Base-by-base conservation (phyloP, 2,888 invertebrate genomes). In the Thereva nobilitata region DNA sequence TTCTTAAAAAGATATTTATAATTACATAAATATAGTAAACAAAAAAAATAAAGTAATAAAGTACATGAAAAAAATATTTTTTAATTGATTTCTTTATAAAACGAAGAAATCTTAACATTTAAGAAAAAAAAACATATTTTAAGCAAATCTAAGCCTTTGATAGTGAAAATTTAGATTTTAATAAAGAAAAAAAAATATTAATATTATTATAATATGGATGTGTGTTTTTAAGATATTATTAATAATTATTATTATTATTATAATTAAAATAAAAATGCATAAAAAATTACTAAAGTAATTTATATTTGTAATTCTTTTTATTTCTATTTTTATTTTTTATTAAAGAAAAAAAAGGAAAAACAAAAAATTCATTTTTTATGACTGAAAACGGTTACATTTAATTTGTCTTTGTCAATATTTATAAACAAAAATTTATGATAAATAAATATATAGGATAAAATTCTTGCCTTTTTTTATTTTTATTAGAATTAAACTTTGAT, bases 101-200 rank as follows among this genome's bases (percentile, higher is more conserved):
- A 23, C 1, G 23, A 23, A 23, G 23, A 23, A 23, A 23, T 23
- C 23, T 23, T 23, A 23, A 23, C 23, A 23, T 23, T 23, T 23
- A 23, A 23, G 61, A 35, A 61, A 41, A 61, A 41, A 42, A 50
- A 50, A 50, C 40, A 12, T 49, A 50, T 61, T 61, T 61, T 61
- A 50, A 23, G 23, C 23, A 23, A 23, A 23, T 23, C 23, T 23
- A 23, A 61, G 61, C 61, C 61, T 61, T 61, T 50, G 50, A 61
- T 61, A 61, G 61, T 40, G 61, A 50, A 61, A 61, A 41, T 61
- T 61, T 40, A 50, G 61, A 50, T 61, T 61, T 61, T 61, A 50
- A 50, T 12, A 42, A 50, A 23, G 23, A 34, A 50, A 56, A 61
- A 55, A 41, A 55, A 23, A 40, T 55, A 55, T 45, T 47, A 59